Base-by-base conservation (phyloP, 1,140 invertebrate species). In the Ctenoplectra terminalis region DNA sequence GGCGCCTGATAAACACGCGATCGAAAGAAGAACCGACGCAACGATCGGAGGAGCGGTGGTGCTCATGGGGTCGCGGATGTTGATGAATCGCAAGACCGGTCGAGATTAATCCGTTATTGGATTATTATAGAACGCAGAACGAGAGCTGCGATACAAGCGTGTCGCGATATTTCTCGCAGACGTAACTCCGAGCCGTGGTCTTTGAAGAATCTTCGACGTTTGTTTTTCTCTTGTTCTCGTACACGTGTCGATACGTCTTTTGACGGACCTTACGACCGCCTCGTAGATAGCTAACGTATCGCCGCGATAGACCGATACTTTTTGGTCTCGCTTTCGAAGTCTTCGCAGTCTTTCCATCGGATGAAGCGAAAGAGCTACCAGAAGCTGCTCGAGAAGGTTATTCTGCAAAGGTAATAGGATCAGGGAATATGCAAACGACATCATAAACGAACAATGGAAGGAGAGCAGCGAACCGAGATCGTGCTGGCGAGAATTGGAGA, bases 61-160 rank as follows among this genome's bases (percentile, higher is more conserved):
- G 46, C 77, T 73, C 77, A 63, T 40, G 26, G 48, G 26, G 50
- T n/a, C 23, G 15, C 40, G 40, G 40, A 76, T 46, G 74, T 23
- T 66, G 58, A 75, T 75, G 15, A 20, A 66, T 66, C 50, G 46
- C 37, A 2, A 5, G 20, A 20, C 3, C 13, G 6, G 0, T n/a
- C 26, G 15, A 61, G 77, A 72, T 79, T 63, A 79, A 60, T 70
- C n/a, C 31, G 43, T 70, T 70, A 50, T 61, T 61, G 56, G 69
- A 23, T 79, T 48, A 56, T 23, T n/a, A 4, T 26, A 34, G 70
- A 20, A 52, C 23, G 46, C n/a, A 17, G 17, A 8, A 46, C n/a
- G 63, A 29, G 43, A 29, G 29, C 13, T 23, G 54, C n/a, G 54
- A 46, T 20, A 43, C 2, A 52, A 31, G 9, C 37, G 34, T n/a